Percentiles rank a stretch among this genome's conserved stretches.
Evolutionary conservation across 2,888 invertebrate species (phyloP).

Genomic region (Apomyelois bistriatella): DNA sequence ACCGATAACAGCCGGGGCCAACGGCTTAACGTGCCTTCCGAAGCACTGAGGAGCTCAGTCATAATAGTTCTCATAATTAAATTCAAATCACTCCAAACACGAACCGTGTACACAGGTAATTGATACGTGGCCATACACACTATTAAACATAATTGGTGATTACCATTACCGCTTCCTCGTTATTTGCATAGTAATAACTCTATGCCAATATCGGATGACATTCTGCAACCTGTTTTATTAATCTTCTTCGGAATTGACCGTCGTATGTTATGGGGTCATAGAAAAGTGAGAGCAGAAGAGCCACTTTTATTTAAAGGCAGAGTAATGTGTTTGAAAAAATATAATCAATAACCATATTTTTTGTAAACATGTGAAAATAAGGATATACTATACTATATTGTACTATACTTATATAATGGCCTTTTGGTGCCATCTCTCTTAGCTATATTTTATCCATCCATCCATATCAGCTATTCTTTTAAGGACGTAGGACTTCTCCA

Average conservation of each 20-base stretch:
- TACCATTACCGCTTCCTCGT: slow-evolving; percentile 11
- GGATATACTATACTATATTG: too few species aligned
- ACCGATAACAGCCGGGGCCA: too few species aligned
- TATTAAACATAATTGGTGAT: slow-evolving; percentile 7
- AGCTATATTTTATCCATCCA: too few species aligned
- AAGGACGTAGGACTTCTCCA: too few species aligned
- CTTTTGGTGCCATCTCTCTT: too few species aligned
- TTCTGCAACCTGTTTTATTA: slow-evolving; percentile 27
- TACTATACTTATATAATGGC: too few species aligned
- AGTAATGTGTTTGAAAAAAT: too few species aligned
- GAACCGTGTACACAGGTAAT: neutral
- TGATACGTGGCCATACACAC: slow-evolving; percentile 2
- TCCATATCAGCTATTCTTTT: too few species aligned
- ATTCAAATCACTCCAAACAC: slow-evolving; percentile 10
- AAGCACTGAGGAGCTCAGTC: neutral
- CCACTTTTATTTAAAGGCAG: neutral
- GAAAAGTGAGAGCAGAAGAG: neutral
- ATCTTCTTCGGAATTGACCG: slow-evolving; percentile 26
- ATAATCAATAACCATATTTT: too few species aligned
- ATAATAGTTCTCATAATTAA: slow-evolving; percentile 9
- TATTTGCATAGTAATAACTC: slow-evolving; percentile 14
- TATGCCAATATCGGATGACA: slow-evolving; percentile 25
- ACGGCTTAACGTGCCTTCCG: too few species aligned
- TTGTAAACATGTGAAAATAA: too few species aligned
- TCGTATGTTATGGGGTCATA: slow-evolving; percentile 1